These are phyloP conservation scores for Troglohyphantes excavatus DNA, from an alignment of 2,888 invertebrate genomes.

Conservation along the genomic window DNA sequence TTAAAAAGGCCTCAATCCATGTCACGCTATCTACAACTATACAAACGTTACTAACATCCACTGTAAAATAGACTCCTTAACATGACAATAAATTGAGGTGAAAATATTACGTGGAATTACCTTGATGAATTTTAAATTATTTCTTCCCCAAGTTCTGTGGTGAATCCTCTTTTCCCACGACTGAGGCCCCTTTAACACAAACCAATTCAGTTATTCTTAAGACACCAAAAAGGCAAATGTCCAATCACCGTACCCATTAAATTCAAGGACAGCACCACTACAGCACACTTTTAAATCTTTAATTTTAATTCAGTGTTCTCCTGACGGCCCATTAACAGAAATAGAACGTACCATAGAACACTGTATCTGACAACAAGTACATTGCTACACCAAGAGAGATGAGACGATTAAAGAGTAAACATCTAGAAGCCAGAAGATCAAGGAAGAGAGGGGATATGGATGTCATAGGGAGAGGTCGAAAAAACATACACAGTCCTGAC, in stretches of 20 bases:
- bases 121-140: too few relatives aligned
- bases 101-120: too few relatives aligned
- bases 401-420: slow-evolving; percentile 69
- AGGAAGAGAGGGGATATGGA: slow-evolving; percentile 35
- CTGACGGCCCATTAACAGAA: background rate
- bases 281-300: slow-evolving; percentile 10
- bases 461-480: background rate
- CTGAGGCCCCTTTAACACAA: too few relatives aligned
- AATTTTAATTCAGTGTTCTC: slow-evolving; percentile 6
- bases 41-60: too few relatives aligned
- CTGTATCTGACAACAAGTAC: slow-evolving; percentile 68
- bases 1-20: too few relatives aligned
- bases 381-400: slow-evolving; percentile 74
- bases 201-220: slow-evolving; percentile 41
- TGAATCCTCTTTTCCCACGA: too few relatives aligned
- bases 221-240: slow-evolving; percentile 77
- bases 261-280: slow-evolving; percentile 71
- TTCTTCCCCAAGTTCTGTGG: too few relatives aligned
- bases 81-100: too few relatives aligned
- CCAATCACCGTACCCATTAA: slow-evolving; percentile 34
- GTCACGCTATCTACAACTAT: too few relatives aligned
- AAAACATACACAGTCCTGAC: background rate
- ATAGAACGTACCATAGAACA: slow-evolving; percentile 53
- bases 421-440: slow-evolving; percentile 73
- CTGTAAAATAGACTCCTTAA: too few relatives aligned